Percentiles rank a stretch among this genome's conserved stretches.
phyloP scores from a whole-genome alignment of 2,797 vertebrate genomes.

The Spinus olivaceus region DNA sequence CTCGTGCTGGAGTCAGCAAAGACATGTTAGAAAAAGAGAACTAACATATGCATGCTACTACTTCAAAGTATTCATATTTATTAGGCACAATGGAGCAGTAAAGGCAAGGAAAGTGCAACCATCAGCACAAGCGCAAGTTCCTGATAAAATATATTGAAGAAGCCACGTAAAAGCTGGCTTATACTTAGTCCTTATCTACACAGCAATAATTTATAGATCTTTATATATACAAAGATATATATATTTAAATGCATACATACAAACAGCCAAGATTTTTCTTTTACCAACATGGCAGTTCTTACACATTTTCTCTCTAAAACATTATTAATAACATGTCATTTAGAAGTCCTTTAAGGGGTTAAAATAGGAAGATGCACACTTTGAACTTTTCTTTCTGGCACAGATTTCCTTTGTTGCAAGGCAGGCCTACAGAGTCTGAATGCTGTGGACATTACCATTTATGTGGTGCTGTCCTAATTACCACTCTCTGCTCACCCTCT shows the following conservation, averaged over 20 bases:
- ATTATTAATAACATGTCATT: background rate
- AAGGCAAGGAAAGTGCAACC: conserved; percentile 24
- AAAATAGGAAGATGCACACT: background rate
- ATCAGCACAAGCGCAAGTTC: conserved; percentile 29
- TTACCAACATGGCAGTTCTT: background rate
- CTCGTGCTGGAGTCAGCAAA: conserved; percentile 35
- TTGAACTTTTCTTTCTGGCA: background rate
- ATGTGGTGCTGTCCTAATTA: background rate
- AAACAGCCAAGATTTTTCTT: background rate
- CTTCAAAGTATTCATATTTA: conserved; percentile 47
- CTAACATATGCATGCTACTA: background rate
- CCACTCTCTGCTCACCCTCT: background rate
- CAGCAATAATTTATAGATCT: background rate
- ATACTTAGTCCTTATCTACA: background rate
- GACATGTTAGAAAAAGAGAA: background rate
- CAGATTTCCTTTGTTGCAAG: background rate
- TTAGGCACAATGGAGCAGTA: background rate
- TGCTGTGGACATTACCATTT: background rate
- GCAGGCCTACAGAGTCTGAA: background rate
- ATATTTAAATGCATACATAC: background rate
- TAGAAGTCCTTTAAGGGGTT: background rate
- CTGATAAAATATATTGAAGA: background rate
- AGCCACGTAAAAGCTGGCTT: background rate
- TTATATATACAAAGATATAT: background rate
- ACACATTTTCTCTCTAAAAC: background rate